These are phyloP conservation scores for Hydrophis major DNA, from an alignment of 2,797 vertebrate species.

Conservation along the genomic window DNA sequence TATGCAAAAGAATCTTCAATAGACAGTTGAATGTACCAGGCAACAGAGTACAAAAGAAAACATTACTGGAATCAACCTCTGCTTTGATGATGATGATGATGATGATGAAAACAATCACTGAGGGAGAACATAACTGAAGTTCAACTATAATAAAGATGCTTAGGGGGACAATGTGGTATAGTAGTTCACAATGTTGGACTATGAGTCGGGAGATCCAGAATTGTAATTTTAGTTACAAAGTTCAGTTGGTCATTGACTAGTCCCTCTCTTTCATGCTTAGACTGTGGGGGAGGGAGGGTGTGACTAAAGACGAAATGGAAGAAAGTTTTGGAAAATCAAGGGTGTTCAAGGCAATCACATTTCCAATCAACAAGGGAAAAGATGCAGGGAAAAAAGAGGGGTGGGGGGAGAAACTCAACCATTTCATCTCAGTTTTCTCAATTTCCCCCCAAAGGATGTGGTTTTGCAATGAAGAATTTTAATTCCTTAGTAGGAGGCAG, in stretches of 20 bases:
- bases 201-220: not conserved
- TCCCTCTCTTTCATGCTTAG: not conserved
- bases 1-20: not conserved
- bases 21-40: not conserved
- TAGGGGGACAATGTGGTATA: not conserved
- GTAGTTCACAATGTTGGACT: not conserved
- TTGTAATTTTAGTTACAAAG: not conserved
- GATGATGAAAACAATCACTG: not conserved
- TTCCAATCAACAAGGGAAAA: not conserved
- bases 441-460: not conserved
- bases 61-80: not conserved
- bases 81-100: not conserved
- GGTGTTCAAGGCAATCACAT: not conserved
- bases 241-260: not conserved
- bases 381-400: too few species aligned
- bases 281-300: too few species aligned
- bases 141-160: not conserved
- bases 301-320: not conserved
- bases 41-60: not conserved
- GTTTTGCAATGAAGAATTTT: not conserved
- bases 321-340: not conserved
- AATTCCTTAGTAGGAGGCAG: not conserved
- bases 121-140: not conserved
- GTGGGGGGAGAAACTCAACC: not conserved
- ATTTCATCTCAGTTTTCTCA: not conserved